A percentile compares a stretch with the other conserved stretches of the same genome.
Evolutionary conservation across 2,113 vertebrate genomes (phyloP).

Genomic region (Dipodomys stephensi): DNA sequence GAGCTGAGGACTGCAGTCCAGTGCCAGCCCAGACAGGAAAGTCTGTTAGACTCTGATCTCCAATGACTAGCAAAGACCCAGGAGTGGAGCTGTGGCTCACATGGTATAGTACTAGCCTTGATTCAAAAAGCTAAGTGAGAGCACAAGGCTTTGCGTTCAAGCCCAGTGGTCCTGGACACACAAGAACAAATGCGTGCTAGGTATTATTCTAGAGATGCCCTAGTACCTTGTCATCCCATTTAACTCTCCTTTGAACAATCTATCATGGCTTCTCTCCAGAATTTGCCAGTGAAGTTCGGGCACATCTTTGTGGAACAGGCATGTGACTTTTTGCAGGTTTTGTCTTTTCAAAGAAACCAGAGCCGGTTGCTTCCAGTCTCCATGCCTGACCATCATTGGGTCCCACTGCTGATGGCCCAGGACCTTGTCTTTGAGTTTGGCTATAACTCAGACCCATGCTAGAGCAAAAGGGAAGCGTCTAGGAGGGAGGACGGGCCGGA

Average conservation of each 20-base stretch:
- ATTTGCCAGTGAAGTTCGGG: not conserved
- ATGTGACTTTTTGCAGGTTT: not conserved
- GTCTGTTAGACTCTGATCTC: no score
- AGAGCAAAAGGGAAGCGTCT: not conserved
- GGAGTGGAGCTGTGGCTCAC: no score
- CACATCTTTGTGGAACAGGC: not conserved
- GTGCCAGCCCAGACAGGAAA: no score
- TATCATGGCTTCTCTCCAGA: not conserved
- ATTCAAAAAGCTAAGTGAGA: no score
- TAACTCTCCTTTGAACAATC: not conserved
- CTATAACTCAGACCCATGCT: not conserved
- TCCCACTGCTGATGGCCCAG: not conserved
- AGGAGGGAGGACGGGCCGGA: not conserved
- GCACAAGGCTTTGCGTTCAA: no score
- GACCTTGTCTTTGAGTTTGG: not conserved
- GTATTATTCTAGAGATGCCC: not conserved
- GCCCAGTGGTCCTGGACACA: no score
- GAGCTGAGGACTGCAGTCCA: no score
- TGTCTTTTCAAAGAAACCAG: conserved; percentile 10
- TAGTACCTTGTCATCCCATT: not conserved
- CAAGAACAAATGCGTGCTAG: no score
- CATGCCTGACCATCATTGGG: not conserved
- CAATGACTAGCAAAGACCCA: no score
- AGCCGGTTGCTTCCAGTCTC: not conserved
- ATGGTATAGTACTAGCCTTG: no score